Evolutionary conservation across 2,888 invertebrate species (phyloP), one percentile per base, ranked within the genome.

Genomic region (Dryobotodes eremita): DNA sequence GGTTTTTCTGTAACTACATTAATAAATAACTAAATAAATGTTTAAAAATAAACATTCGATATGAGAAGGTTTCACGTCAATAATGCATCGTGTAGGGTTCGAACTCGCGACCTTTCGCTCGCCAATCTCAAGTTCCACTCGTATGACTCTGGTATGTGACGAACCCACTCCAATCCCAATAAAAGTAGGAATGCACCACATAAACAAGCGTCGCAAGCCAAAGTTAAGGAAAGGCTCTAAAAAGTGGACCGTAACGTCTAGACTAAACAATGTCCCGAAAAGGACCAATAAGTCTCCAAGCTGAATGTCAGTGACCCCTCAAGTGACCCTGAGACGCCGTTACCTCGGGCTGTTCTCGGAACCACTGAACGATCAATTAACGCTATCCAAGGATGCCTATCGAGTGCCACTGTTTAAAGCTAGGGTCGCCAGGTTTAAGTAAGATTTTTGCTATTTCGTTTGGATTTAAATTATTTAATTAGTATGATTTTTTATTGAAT

Each of bases 341-440:
- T 78, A 80, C 71, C 59, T 69, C 65, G 57, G 65, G 3, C 75
- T n/a, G 71, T 26, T 76, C 78, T 68, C 66, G 77, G 75, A 80
- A 86, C 61, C 57, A 48, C 70, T 36, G 72, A 65, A 66, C 78
- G 68, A 83, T 83, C 80, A 87, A 87, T 87, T 85, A 87, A 85
- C 74, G 79, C 62, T 80, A 64, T 78, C 79, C 65, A 65, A 26
- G 83, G 74, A 86, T 87, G 75, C 79, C 76, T 81, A 83, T 86
- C 86, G 36, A 86, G 72, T 68, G 71, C 76, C 69, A 68, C 61
- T 62, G 36, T 23, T 23, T 71, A 57, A 36, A 57, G 26, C 62
- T 68, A 80, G 77, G 86, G 80, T 53, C 62, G 53, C 4, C 62
- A 42, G 26, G 20, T 20, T 61, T 61, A 36, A n/a, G 11, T 1